Evolutionary conservation across 2,888 invertebrate genomes (phyloP).

Genomic region (Pristionchus arcanus): DNA sequence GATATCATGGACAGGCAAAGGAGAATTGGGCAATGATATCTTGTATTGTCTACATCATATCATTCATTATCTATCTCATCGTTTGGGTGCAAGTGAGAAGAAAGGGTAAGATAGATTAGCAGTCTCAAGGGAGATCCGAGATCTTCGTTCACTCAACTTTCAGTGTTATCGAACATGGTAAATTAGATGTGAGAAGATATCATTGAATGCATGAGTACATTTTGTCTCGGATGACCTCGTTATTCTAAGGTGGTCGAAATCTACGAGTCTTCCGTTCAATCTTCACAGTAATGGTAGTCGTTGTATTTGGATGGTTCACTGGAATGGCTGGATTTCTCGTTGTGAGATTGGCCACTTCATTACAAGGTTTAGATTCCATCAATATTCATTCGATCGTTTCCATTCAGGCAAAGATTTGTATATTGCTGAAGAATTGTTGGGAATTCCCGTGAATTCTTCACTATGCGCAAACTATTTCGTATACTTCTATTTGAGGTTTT

Average conservation of each 20-base stretch:
- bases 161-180: no score
- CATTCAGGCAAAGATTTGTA: not conserved
- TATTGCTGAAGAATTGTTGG: not conserved
- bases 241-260: not conserved
- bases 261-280: not conserved
- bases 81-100: not conserved
- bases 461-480: not conserved
- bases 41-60: not conserved
- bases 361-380: not conserved
- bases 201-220: not conserved
- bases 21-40: not conserved
- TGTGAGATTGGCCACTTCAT: not conserved
- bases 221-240: not conserved
- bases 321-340: not conserved
- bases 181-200: not conserved
- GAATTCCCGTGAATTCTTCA: not conserved
- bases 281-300: not conserved
- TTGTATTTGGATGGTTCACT: slow-evolving; percentile 1
- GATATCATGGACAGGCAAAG: not conserved
- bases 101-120: not conserved
- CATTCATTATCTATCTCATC: not conserved
- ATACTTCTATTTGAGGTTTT: not conserved
- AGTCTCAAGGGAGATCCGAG: no score
- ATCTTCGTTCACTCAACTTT: no score
- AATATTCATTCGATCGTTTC: not conserved